Evolutionary conservation across 2,888 invertebrate genomes (phyloP).

Genomic region (Schrankia costaestrigalis): DNA sequence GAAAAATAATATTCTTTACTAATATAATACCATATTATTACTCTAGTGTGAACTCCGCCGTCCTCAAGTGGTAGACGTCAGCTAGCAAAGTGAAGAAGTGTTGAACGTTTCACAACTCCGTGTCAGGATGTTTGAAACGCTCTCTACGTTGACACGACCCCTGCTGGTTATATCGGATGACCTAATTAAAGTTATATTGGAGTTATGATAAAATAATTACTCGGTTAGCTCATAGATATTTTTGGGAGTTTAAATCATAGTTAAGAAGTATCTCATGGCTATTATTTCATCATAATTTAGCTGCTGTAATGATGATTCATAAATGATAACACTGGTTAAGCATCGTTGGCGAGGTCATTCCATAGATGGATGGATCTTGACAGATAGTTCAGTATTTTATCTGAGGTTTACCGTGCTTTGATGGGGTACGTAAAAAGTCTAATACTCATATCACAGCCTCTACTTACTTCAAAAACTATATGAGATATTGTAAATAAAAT

Average conservation of each 20-base stretch:
- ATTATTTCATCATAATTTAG: no score
- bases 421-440: no score
- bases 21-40: conserved; percentile 3
- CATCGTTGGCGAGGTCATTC: no score
- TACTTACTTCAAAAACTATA: neutral
- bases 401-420: no score
- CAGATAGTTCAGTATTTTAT: no score
- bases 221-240: no score
- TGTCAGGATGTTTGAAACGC: conserved; percentile 49
- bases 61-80: conserved; percentile 44
- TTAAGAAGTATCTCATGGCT: no score
- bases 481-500: neutral
- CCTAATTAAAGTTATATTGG: conserved; percentile 23
- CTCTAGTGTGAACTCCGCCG: conserved; percentile 26
- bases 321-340: no score
- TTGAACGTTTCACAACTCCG: conserved; percentile 50
- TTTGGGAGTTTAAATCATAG: no score
- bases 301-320: no score
- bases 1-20: neutral
- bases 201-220: conserved; percentile 2
- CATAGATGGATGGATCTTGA: no score
- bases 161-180: conserved; percentile 52
- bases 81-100: conserved; percentile 48
- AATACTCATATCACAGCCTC: no score
- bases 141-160: conserved; percentile 43